Evolutionary conservation across 2,797 vertebrate genomes (phyloP).

Genomic region (Anomalospiza imberbis): DNA sequence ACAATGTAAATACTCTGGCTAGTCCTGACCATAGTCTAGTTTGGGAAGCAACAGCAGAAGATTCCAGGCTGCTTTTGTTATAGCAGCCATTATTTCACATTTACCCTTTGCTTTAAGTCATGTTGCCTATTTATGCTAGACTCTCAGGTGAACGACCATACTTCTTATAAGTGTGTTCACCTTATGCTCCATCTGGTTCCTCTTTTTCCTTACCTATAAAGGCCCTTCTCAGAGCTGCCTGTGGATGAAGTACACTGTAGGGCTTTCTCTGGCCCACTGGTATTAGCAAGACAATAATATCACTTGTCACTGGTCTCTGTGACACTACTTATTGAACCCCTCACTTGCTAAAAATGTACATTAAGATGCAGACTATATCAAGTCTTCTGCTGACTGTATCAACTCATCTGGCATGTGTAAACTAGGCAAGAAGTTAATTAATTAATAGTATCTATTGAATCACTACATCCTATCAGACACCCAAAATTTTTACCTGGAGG

Average conservation of each 20-base stretch:
- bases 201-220: background rate
- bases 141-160: background rate
- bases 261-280: background rate
- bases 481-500: slow-evolving; percentile 36
- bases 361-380: background rate
- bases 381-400: background rate
- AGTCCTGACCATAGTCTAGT: background rate
- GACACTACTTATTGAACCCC: background rate
- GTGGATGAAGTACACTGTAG: background rate
- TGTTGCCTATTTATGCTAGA: background rate
- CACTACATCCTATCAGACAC: background rate
- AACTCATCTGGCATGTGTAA: background rate
- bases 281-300: background rate
- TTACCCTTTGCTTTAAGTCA: background rate
- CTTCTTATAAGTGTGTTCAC: background rate
- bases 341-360: background rate
- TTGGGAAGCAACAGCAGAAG: background rate
- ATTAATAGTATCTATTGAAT: background rate
- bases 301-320: background rate
- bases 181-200: background rate
- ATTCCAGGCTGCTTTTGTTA: background rate
- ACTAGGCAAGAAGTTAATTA: background rate
- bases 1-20: background rate
- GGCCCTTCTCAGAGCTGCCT: background rate
- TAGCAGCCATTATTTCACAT: background rate